A percentile compares a stretch with the other conserved stretches of the same genome.
Evolutionary conservation across 2,888 invertebrate species (phyloP).

Genomic region (Patella depressa): DNA sequence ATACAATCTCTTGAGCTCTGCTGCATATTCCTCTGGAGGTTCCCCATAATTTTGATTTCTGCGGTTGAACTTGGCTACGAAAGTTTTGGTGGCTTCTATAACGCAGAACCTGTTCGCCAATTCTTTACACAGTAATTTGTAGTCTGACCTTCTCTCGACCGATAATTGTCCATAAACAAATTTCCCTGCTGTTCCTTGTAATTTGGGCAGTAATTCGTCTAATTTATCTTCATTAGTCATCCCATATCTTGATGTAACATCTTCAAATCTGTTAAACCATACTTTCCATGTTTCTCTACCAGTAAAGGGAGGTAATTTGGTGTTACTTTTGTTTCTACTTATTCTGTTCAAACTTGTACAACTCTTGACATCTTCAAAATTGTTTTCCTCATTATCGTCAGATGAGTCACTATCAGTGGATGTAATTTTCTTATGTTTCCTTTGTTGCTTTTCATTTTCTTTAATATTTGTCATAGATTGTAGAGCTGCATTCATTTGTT

Average conservation of each 20-base stretch:
- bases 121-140: too few relatives aligned
- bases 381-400: too few relatives aligned
- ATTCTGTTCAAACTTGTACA: too few relatives aligned
- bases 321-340: not conserved
- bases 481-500: too few relatives aligned
- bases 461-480: too few relatives aligned
- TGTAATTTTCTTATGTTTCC: too few relatives aligned
- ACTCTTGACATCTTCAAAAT: too few relatives aligned
- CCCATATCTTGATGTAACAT: not conserved
- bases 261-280: not conserved
- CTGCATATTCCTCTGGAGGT: not conserved
- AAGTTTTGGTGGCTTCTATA: slow-evolving; percentile 5
- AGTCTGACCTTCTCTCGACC: too few relatives aligned
- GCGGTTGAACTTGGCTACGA: slow-evolving; percentile 23
- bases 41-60: slow-evolving; percentile 18
- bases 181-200: slow-evolving; percentile 4
- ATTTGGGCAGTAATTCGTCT: slow-evolving; percentile 8
- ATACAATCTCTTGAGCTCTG: not conserved
- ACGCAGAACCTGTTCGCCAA: not conserved
- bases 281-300: slow-evolving; percentile 14
- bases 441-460: too few relatives aligned
- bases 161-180: not conserved
- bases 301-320: slow-evolving; percentile 14
- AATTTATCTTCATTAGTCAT: not conserved
- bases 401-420: too few relatives aligned